Evolutionary conservation across 2,797 vertebrate genomes (phyloP), one percentile per base, ranked within the genome.

Genomic region (Xiphorhynchus erythropygius): DNA sequence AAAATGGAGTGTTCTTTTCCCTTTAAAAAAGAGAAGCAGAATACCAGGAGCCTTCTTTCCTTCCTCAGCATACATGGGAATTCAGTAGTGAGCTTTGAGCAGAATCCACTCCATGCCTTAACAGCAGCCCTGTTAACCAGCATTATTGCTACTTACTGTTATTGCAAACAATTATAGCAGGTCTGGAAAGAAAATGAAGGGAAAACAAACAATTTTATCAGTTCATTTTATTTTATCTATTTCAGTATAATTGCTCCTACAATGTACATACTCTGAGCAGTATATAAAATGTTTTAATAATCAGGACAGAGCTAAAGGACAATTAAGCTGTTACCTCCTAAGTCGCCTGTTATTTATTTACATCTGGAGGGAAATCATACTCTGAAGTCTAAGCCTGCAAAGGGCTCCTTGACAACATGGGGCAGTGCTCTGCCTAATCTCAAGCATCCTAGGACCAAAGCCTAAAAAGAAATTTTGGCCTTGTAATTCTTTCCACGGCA

Each of bases 171-270:
- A 27, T 89, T 93, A 83, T 17, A 44, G 60, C 53, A 55, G 37
- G 67, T 73, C 90, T 93, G 86, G 88, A 80, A 93, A 77, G 60
- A 94, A 96, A 96, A 83, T 12, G 24, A 80, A 85, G 39, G 35
- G 25, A 83, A 92, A 92, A 53, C 32, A 77, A 92, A n/a, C 63
- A 88, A 42, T 37, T 90, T 94, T 94, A 90, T 95, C 91, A 91
- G 82, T 80, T 79, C 89, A 28, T 87, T 94, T 94, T 94, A 88
- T 88, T 94, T 95, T 95, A 94, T 94, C 89, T 94, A 17, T 94
- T 80, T 77, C 68, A 37, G 17, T 86, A 37, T 84, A 96, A 85
- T 78, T 91, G 57, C 79, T 86, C 41, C 62, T 84, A 84, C 76
- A 89, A 52, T 33, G 53, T 57, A 77, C 42, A 78, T 85, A 68